phyloP scores from a whole-genome alignment of 2,888 invertebrate genomes.

The Trachelus stipa region DNA sequence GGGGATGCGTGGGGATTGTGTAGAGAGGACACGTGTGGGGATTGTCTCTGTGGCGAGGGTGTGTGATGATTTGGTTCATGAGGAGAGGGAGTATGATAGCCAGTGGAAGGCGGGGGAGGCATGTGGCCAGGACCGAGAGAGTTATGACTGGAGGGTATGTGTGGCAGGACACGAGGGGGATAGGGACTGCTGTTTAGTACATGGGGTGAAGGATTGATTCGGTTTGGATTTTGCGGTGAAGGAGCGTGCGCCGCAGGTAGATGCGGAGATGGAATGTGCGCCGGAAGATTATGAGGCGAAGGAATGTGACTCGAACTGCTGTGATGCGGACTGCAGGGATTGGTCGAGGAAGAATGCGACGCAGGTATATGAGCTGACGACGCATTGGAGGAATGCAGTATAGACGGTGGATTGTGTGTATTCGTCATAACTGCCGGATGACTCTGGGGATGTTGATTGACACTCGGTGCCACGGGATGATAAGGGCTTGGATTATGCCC shows the following conservation, averaged over 20 bases:
- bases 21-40: slow-evolving; percentile 21
- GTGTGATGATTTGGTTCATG: slow-evolving; percentile 39
- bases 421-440: slow-evolving; percentile 14
- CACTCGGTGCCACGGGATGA: slow-evolving; percentile 24
- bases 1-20: slow-evolving; percentile 43
- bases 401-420: slow-evolving; percentile 24
- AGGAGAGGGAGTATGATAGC: slow-evolving; percentile 43
- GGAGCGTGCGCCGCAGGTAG: slow-evolving; percentile 35
- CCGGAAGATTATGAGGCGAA: slow-evolving; percentile 52
- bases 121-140: slow-evolving; percentile 52
- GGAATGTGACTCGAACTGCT: slow-evolving; percentile 57
- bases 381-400: slow-evolving; percentile 22
- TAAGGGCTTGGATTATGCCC: slow-evolving; percentile 13
- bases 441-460: slow-evolving; percentile 33
- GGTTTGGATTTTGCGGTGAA: slow-evolving; percentile 48
- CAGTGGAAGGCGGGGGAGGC: slow-evolving; percentile 28
- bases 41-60: slow-evolving; percentile 46
- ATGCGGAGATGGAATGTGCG: slow-evolving; percentile 58
- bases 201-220: slow-evolving; percentile 44
- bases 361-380: slow-evolving; percentile 30
- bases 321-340: slow-evolving; percentile 51
- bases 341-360: slow-evolving; percentile 39
- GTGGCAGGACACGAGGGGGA: slow-evolving; percentile 4
- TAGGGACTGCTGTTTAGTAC: background rate
- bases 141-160: slow-evolving; percentile 24